A percentile compares a stretch with the other conserved stretches of the same genome.
Evolutionary conservation across 2,113 vertebrate species (phyloP).

Genomic region (Nannospalax galili): DNA sequence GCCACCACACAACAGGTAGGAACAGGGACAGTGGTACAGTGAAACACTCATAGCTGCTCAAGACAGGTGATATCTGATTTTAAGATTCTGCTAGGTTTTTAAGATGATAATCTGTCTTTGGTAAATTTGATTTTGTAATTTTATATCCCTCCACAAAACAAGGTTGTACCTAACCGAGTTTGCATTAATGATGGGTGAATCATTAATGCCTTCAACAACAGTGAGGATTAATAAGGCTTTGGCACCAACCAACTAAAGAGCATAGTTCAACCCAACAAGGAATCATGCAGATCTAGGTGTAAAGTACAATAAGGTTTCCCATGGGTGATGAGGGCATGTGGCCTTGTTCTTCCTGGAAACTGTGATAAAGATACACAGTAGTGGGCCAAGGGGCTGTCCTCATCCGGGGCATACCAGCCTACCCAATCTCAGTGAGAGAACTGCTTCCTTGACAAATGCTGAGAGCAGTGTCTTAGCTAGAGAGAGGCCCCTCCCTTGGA

Average conservation of each 20-base stretch:
- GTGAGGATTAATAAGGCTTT: not conserved
- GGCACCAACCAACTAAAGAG: not conserved
- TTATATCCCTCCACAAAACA: not conserved
- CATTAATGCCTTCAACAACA: not conserved
- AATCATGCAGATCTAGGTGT: not conserved
- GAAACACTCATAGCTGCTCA: accelerated
- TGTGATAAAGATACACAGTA: not conserved
- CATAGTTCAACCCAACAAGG: not conserved
- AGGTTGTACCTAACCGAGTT: not conserved
- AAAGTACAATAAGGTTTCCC: not conserved
- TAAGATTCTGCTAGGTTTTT: not conserved
- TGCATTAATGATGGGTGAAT: not conserved
- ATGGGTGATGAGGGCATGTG: not conserved
- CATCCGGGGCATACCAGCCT: accelerated
- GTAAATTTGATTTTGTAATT: not conserved
- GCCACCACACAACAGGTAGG: accelerated
- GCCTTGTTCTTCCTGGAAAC: not conserved
- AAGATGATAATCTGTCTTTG: not conserved
- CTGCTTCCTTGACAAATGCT: not conserved
- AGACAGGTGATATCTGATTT: not conserved
- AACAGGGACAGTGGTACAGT: accelerated
- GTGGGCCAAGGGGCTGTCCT: no score
- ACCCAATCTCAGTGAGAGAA: accelerated
- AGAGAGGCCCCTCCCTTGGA: not conserved
- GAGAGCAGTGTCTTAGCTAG: not conserved